Evolutionary conservation across 2,797 vertebrate genomes (phyloP).

Genomic region (Arrhamphus sclerolepis): DNA sequence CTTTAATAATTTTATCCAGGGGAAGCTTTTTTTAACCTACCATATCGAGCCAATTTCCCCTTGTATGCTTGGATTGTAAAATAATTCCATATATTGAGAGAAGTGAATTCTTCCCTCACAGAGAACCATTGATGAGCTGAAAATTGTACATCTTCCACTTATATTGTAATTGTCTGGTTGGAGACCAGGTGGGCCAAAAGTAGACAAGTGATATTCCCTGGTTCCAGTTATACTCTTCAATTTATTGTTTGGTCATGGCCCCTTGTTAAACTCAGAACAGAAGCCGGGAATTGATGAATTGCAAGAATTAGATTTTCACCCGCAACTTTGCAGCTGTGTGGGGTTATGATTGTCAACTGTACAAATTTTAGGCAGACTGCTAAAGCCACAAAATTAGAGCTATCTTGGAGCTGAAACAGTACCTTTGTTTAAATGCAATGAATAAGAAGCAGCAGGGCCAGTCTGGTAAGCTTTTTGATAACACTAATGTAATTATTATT

Average conservation of each 20-base stretch:
- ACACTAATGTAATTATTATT: conserved; percentile 81
- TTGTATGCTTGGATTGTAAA: not conserved
- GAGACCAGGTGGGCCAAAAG: conserved; percentile 14
- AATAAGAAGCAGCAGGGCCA: conserved; percentile 56
- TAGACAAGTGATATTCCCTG: not conserved
- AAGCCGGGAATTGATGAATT: conserved; percentile 32
- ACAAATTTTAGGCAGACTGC: conserved; percentile 41
- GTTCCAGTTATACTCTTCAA: not conserved
- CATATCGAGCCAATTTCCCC: not conserved
- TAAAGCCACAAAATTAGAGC: conserved; percentile 32
- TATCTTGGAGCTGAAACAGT: conserved; percentile 38
- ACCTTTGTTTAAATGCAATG: conserved; percentile 55
- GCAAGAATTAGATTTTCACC: conserved; percentile 30
- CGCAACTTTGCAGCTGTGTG: conserved; percentile 31
- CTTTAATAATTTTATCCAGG: conserved; percentile 6
- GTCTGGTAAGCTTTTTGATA: conserved; percentile 78
- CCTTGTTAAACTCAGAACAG: conserved; percentile 18
- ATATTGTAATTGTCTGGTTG: not conserved
- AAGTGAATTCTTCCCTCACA: not conserved
- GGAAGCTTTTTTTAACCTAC: not conserved
- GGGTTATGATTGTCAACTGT: conserved; percentile 18
- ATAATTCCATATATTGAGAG: not conserved
- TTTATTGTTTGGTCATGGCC: not conserved
- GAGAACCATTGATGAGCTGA: too few species aligned
- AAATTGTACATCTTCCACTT: too few species aligned